Percentiles rank a stretch among this genome's conserved stretches.
phyloP scores from a whole-genome alignment of 2,888 invertebrate genomes.

The Exephanes ischioxanthus region DNA sequence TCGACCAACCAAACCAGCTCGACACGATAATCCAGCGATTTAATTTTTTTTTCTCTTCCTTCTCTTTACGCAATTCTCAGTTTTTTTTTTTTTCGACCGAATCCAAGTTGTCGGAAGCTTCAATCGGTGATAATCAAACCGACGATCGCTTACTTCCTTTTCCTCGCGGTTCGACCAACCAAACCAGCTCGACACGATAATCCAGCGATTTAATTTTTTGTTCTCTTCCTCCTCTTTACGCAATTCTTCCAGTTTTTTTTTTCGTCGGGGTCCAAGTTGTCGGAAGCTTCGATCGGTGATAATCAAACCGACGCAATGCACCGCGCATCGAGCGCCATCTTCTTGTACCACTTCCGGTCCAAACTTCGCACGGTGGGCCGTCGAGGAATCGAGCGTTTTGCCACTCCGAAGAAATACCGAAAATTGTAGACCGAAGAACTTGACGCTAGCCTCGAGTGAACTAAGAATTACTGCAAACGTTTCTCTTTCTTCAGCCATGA shows the following conservation, averaged over 20 bases:
- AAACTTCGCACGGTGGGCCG: not conserved
- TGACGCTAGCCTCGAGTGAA: not conserved
- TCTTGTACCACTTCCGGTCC: not conserved
- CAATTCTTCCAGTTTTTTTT: not conserved
- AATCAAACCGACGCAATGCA: not conserved
- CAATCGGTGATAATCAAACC: slow-evolving; percentile 1
- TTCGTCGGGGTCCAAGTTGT: not conserved
- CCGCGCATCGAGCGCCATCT: not conserved
- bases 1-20: slow-evolving; percentile 3
- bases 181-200: not conserved
- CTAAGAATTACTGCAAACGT: slow-evolving; percentile 1
- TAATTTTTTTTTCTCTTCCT: not conserved
- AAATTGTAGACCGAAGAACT: not conserved
- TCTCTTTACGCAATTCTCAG: not conserved
- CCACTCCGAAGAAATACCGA: too few species aligned
- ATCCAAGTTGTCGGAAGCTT: slow-evolving; percentile 4
- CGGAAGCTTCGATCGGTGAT: slow-evolving; percentile 27
- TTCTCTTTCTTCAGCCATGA: not conserved
- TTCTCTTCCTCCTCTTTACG: not conserved
- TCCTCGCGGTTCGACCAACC: slow-evolving; percentile 7
- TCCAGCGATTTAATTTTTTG: not conserved
- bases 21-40: slow-evolving; percentile 1
- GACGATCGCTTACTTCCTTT: slow-evolving; percentile 19
- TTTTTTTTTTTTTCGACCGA: not conserved
- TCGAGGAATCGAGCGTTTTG: too few species aligned